phyloP scores from a whole-genome alignment of 1,140 invertebrate species.

The Micrasema longulum region DNA sequence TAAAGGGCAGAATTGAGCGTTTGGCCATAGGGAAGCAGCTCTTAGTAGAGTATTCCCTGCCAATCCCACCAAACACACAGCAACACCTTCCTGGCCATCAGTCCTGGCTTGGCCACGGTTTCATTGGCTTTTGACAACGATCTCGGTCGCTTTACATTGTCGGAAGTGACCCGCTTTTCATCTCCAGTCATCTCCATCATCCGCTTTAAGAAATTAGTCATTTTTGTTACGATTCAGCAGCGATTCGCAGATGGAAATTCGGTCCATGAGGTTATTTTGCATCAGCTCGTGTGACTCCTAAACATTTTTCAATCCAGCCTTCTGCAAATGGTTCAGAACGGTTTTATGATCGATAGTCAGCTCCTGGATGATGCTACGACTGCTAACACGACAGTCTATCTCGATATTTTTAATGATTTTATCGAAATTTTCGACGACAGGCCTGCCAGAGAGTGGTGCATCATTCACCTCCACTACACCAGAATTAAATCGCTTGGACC shows the following conservation, averaged over 20 bases:
- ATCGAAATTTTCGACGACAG: conserved; percentile 18
- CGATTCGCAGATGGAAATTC: conserved; percentile 25
- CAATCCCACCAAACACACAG: conserved; percentile 11
- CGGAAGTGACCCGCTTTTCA: no score
- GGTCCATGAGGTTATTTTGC: conserved; percentile 24
- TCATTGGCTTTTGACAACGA: no score
- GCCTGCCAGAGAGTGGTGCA: conserved; percentile 21
- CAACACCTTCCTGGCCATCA: neutral
- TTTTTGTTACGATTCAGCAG: conserved; percentile 31
- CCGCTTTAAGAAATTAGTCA: no score
- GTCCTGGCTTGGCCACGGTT: no score
- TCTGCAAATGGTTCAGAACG: no score
- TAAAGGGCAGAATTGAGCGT: conserved; percentile 10
- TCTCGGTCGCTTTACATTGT: no score
- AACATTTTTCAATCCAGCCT: no score
- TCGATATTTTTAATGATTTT: conserved; percentile 18
- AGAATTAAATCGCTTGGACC: conserved; percentile 10
- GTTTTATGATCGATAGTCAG: no score
- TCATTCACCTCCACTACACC: conserved; percentile 20
- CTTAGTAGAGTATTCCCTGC: conserved; percentile 22
- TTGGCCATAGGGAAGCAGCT: conserved; percentile 18
- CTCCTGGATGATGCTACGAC: no score
- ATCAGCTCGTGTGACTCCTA: neutral
- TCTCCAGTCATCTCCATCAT: no score
- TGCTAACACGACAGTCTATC: no score